Conservation (phyloP, 30 jellyfish, hydroid and myxozoan species). For the Turritopsis dohrnii region DNA sequence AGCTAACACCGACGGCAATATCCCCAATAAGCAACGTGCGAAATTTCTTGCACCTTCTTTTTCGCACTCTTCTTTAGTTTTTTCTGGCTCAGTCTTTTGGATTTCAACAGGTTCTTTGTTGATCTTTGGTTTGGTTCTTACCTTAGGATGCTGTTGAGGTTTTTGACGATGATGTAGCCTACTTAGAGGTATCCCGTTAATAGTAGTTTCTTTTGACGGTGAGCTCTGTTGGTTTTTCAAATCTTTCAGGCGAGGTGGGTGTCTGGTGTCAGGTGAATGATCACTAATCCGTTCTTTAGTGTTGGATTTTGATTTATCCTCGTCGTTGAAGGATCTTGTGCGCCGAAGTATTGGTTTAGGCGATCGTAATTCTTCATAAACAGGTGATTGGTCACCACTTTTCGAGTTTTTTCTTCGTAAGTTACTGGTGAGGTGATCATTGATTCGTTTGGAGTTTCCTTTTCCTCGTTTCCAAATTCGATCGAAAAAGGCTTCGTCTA, state of each 20-base stretch:
- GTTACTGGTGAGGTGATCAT: not conserved
- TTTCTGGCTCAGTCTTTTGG: constrained; percentile 43
- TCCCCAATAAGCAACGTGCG: constrained; percentile 92
- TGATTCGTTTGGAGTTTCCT: constrained; percentile 37
- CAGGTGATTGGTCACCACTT: constrained; percentile 13
- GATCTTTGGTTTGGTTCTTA: not conserved
- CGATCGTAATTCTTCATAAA: constrained; percentile 41
- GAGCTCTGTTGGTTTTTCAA: constrained; percentile 46
- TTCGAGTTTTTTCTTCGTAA: constrained; percentile 31
- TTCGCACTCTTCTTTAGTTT: constrained; percentile 76
- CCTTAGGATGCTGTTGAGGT: constrained; percentile 18
- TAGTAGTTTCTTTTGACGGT: constrained; percentile 92
- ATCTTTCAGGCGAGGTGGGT: constrained; percentile 12
- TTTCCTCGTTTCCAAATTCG: constrained; percentile 44
- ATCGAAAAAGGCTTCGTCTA: constrained; percentile 72
- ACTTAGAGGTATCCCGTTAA: constrained; percentile 95
- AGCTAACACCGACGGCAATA: constrained; percentile 75
- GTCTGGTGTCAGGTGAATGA: constrained; percentile 4
- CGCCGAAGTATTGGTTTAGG: constrained; percentile 82
- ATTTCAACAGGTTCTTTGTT: constrained; percentile 40
- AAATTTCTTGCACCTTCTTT: constrained; percentile 94
- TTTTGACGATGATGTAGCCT: constrained; percentile 70
- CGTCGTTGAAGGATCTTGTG: constrained; percentile 42
- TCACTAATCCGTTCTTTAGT: not conserved
- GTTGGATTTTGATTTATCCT: constrained; percentile 32